Conservation (phyloP, 2,113 vertebrate species). For the Neogale vison region DNA sequence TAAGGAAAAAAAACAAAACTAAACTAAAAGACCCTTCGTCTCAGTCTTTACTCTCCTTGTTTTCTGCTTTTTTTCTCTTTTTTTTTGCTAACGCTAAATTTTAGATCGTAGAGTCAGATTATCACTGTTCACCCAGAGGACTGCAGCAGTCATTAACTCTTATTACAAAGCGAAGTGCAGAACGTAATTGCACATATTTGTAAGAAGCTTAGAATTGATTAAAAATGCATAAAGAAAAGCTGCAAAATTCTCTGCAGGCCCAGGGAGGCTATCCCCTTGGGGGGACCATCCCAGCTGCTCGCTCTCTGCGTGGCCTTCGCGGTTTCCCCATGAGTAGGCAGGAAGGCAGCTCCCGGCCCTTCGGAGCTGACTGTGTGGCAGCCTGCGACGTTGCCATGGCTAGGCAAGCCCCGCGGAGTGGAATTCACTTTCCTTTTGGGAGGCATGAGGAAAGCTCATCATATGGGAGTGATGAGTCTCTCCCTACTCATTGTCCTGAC, state of each 20-base stretch:
- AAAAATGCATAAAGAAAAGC: conserved; percentile 87
- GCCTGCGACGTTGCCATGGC: background rate
- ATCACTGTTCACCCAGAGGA: conserved; percentile 83
- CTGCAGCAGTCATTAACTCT: conserved; percentile 85
- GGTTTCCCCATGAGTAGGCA: background rate
- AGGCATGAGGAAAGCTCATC: conserved; percentile 50
- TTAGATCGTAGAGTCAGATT: conserved; percentile 82
- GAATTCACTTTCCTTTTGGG: conserved; percentile 28
- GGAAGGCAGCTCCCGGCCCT: background rate
- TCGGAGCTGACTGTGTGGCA: fast-evolving
- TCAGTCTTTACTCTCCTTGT: conserved; percentile 49
- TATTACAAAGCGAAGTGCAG: conserved; percentile 85
- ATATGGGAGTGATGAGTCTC: background rate
- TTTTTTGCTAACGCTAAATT: conserved; percentile 73
- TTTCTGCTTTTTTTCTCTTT: conserved; percentile 52
- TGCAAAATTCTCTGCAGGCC: conserved; percentile 79
- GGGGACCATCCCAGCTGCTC: conserved; percentile 72
- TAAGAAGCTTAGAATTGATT: conserved; percentile 89
- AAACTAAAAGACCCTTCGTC: conserved; percentile 50
- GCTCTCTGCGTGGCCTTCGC: conserved; percentile 34
- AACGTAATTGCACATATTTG: conserved; percentile 88
- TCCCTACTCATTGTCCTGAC: fast-evolving
- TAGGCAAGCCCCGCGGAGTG: background rate
- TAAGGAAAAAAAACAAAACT: conserved; percentile 53
- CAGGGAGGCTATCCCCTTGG: conserved; percentile 71